Evolutionary conservation across 2,888 invertebrate species (phyloP), one percentile per base, ranked within the genome.

Genomic region (Maniola hyperantus): DNA sequence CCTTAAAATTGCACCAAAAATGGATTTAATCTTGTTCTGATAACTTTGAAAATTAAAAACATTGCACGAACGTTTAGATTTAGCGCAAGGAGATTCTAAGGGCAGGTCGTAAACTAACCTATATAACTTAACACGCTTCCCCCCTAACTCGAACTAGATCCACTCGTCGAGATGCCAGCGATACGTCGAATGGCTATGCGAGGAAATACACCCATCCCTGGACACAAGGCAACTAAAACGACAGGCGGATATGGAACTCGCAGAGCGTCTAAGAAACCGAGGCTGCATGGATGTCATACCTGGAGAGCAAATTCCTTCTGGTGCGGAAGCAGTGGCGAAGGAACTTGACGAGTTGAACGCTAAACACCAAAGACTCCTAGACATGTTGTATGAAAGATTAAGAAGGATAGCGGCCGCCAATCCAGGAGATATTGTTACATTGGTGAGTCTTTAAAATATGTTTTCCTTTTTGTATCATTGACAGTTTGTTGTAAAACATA

Each of bases 81-180:
- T 26, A 15, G 46, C 8, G 13, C 18, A 48, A 11, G 39, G 50
- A 66, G 55, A 59, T 67, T 66, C 65, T 68, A 73, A 74, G 73
- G 74, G 68, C 76, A 71, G 74, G 72, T 74, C 59, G 71, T 73
- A 72, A 76, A 85, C 84, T 65, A 73, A 87, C 82, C 85, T 87
- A 88, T 93, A 93, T 93, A 93, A 88, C 85, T 76, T 93, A 93
- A 89, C 86, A 76, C 64, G 70, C 70, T 76, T 75, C 73, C 89
- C 91, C 73, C 77, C 90, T 94, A 94, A 94, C 94, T 89, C 89
- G 83, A 93, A 85, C 65, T 95, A 97, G 97, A 97, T 96, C 84
- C 97, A 97, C 94, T 96, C 97, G 86, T 95, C 96, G 83, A 95
- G 96, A 82, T 95, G 97, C 85, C 96, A 96, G 89, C 95, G 96